These are phyloP conservation scores for Poecile montanus DNA, from an alignment of 2,797 vertebrate genomes.

Conservation along the genomic window DNA sequence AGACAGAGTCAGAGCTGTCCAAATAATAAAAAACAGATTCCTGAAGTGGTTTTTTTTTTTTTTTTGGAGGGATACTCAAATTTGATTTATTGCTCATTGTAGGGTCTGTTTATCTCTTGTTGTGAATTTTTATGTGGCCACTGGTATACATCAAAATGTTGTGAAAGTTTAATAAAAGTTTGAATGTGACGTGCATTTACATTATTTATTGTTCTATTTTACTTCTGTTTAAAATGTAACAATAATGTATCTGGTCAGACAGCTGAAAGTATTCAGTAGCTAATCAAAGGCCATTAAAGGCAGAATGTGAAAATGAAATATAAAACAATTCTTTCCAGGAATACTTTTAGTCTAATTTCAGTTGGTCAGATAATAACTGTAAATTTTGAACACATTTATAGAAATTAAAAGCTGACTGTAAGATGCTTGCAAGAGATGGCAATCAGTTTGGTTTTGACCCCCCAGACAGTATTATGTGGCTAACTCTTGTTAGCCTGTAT, in stretches of 20 bases:
- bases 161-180: conserved; percentile 23
- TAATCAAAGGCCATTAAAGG: conserved; percentile 1
- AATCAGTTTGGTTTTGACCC: background rate
- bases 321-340: background rate
- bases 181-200: background rate
- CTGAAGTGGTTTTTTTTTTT: background rate
- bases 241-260: background rate
- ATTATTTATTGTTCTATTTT: conserved; percentile 23
- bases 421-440: background rate
- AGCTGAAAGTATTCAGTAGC: background rate
- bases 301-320: background rate
- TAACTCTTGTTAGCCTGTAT: background rate
- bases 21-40: conserved; percentile 30
- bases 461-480: background rate
- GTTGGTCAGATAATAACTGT: background rate
- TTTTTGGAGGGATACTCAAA: background rate
- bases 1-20: conserved; percentile 16
- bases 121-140: conserved; percentile 2
- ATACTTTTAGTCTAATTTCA: background rate
- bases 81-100: conserved; percentile 10
- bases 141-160: background rate
- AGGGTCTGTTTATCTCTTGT: conserved; percentile 21
- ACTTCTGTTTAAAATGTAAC: conserved; percentile 19
- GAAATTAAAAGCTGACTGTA: background rate
- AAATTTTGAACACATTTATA: background rate